These are phyloP conservation scores for Sisor rabdophorus DNA, from an alignment of 2,113 vertebrate genomes.

Conservation along the genomic window DNA sequence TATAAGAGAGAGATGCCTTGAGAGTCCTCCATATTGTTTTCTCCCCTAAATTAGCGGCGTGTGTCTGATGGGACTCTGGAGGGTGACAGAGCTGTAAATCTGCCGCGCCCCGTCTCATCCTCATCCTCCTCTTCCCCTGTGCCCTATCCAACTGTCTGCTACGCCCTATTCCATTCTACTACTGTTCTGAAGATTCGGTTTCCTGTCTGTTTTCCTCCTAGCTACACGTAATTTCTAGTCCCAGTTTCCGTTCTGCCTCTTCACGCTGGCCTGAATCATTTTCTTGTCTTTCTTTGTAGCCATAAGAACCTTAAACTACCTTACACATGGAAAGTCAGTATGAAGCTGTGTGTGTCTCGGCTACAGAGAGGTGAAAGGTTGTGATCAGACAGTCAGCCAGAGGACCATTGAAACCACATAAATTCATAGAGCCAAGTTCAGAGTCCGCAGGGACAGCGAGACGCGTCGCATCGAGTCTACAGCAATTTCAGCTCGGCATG, in stretches of 20 bases:
- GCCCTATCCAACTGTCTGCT: background rate
- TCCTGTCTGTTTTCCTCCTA: background rate
- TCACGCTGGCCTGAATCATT: background rate
- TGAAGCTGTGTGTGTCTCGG: constrained; percentile 41
- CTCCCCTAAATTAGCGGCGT: constrained; percentile 84
- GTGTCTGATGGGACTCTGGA: constrained; percentile 81
- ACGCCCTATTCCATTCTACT: background rate
- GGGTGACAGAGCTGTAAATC: constrained; percentile 88
- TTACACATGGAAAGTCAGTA: background rate
- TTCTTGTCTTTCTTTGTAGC: background rate
- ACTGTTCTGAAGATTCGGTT: background rate
- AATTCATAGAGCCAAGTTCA: constrained; percentile 66
- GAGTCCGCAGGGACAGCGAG: constrained; percentile 56
- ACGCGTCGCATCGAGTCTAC: constrained; percentile 54
- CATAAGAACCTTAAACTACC: background rate
- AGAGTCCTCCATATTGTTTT: constrained; percentile 86
- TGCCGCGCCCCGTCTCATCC: constrained; percentile 69
- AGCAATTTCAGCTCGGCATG: constrained; percentile 67
- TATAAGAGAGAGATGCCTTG: constrained; percentile 2
- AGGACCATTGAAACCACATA: constrained; percentile 63
- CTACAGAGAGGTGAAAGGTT: constrained; percentile 72
- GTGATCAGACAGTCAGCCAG: constrained; percentile 72
- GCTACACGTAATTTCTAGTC: background rate
- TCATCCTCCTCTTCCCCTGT: background rate
- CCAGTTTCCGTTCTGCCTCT: background rate